Conservation (phyloP, 1,140 invertebrate species). For the Dreissena polymorpha region DNA sequence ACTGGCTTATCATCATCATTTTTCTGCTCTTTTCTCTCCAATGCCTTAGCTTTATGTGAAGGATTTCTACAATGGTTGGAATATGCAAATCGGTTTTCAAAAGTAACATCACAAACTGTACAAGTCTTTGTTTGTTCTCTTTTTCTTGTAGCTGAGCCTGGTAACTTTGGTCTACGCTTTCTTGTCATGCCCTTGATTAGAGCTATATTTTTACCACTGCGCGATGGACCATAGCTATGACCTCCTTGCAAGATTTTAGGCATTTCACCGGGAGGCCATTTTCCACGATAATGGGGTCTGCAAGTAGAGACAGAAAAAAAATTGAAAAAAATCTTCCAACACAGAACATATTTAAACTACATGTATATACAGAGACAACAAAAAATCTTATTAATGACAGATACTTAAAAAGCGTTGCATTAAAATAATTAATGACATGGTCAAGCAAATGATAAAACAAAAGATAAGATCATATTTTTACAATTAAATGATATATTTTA, state of each 20-base stretch:
- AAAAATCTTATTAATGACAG: too few relatives aligned
- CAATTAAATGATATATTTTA: too few relatives aligned
- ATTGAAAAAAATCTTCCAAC: too few relatives aligned
- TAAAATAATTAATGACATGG: too few relatives aligned
- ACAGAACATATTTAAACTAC: too few relatives aligned
- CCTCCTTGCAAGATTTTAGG: conserved; percentile 1
- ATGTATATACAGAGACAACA: too few relatives aligned
- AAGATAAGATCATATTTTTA: too few relatives aligned
- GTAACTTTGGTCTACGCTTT: conserved; percentile 12
- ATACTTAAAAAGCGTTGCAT: too few relatives aligned
- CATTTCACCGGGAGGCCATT: conserved; percentile 59
- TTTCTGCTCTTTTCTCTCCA: conserved; percentile 7
- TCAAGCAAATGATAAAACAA: too few relatives aligned
- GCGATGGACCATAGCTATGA: conserved; percentile 2
- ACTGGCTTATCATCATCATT: not conserved
- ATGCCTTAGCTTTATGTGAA: conserved; percentile 60
- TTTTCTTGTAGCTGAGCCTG: not conserved
- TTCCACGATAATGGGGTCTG: conserved; percentile 31
- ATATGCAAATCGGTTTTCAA: conserved; percentile 59
- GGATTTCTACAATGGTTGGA: conserved; percentile 61
- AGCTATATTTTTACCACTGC: conserved; percentile 37
- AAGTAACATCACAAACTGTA: conserved; percentile 61
- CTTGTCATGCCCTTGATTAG: conserved; percentile 28
- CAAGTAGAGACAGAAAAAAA: not conserved
- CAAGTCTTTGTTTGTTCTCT: conserved; percentile 47